Evolutionary conservation across 2,797 vertebrate species (phyloP).

Genomic region (Columba guinea): DNA sequence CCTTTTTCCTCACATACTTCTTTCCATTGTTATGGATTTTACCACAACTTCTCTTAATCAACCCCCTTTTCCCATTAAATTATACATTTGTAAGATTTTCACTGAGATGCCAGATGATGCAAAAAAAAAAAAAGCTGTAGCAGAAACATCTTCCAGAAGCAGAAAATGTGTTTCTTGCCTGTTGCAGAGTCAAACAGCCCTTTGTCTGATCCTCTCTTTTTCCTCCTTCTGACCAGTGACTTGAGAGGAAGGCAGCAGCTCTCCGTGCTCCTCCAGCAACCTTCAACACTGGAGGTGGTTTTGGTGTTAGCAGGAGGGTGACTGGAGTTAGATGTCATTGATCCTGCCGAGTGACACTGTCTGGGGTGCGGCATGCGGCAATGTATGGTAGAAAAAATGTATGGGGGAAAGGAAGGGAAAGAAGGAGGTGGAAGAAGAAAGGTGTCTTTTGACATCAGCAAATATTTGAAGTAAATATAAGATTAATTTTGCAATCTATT

Average conservation of each 20-base stretch:
- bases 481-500: neutral
- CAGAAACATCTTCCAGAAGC: neutral
- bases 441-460: neutral
- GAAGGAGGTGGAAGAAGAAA: neutral
- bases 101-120: neutral
- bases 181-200: neutral
- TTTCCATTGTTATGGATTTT: neutral
- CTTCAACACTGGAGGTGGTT: rapidly evolving
- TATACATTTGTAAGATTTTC: neutral
- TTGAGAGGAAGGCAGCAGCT: neutral
- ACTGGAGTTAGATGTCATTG: neutral
- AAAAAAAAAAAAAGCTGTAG: neutral
- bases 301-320: neutral
- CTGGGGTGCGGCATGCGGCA: rapidly evolving
- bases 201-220: neutral
- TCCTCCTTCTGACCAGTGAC: neutral
- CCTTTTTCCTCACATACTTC: neutral
- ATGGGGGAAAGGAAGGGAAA: rapidly evolving
- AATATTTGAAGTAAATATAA: conserved; percentile 34
- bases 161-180: neutral
- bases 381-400: neutral
- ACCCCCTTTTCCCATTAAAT: neutral
- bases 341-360: rapidly evolving
- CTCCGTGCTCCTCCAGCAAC: neutral
- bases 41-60: neutral